Evolutionary conservation across 2,888 invertebrate species (phyloP).

Genomic region (Agonum fuliginosum): DNA sequence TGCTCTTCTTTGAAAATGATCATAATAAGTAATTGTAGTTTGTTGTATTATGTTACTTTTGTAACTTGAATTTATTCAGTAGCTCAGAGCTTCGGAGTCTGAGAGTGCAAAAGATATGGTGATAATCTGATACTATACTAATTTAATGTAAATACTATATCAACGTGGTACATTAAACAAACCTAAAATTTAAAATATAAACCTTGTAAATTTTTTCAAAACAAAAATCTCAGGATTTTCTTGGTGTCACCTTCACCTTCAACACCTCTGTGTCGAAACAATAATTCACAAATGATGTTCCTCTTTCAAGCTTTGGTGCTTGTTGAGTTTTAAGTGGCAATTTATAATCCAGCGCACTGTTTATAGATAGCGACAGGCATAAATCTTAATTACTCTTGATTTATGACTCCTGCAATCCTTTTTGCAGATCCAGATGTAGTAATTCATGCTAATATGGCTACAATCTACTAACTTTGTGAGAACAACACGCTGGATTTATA

Average conservation of each 20-base stretch:
- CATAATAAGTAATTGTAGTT: too few species aligned
- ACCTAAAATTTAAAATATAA: too few species aligned
- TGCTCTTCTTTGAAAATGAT: too few species aligned
- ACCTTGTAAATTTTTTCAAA: too few species aligned
- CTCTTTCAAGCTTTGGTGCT: conserved; percentile 38
- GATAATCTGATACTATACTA: too few species aligned
- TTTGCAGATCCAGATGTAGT: conserved; percentile 44
- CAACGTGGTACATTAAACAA: too few species aligned
- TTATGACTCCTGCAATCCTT: conserved; percentile 26
- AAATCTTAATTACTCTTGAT: conserved; percentile 57
- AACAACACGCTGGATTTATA: conserved; percentile 22
- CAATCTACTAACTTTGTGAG: conserved; percentile 38
- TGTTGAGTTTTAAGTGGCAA: conserved; percentile 56
- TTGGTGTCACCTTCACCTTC: conserved; percentile 16
- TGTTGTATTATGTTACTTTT: too few species aligned
- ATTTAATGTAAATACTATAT: too few species aligned
- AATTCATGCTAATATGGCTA: conserved; percentile 49
- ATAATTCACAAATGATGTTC: conserved; percentile 48
- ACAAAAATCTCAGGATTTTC: too few species aligned
- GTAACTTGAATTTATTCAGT: too few species aligned
- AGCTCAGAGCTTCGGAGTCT: too few species aligned
- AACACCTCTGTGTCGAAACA: conserved; percentile 31
- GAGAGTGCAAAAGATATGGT: too few species aligned
- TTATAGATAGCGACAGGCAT: conserved; percentile 57
- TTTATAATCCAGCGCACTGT: conserved; percentile 51